A percentile compares a stretch with the other conserved stretches of the same genome.
Conservation (phyloP, 1,140 invertebrate species). For the Drosophila azteca region DNA sequence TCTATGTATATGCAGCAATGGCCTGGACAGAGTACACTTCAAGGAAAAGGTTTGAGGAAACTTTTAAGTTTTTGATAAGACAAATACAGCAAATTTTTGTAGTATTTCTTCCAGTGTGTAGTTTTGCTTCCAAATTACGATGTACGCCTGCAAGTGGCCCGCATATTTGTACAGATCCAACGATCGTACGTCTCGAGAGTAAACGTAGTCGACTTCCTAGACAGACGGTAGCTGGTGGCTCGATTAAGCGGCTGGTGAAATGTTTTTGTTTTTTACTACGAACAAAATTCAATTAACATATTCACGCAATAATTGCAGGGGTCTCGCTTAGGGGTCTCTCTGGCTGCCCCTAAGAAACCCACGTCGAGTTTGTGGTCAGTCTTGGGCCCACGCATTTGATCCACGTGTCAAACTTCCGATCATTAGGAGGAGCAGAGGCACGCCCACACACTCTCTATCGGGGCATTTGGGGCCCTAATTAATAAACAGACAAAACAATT, state of each 20-base stretch:
- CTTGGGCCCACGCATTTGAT: constrained; percentile 41
- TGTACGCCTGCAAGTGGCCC: constrained; percentile 46
- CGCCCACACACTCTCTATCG: constrained; percentile 45
- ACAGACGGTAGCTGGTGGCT: constrained; percentile 13
- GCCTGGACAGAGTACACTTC: too few species aligned
- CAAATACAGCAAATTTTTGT: too few species aligned
- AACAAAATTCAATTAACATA: constrained; percentile 80
- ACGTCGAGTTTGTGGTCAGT: constrained; percentile 45
- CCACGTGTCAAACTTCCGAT: constrained; percentile 79
- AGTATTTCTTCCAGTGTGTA: too few species aligned
- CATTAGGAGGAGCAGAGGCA: constrained; percentile 60
- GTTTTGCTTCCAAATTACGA: too few species aligned
- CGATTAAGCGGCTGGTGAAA: constrained; percentile 53
- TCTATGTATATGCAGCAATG: constrained; percentile 9
- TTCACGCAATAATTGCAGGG: constrained; percentile 75
- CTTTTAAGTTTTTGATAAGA: too few species aligned
- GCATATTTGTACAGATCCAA: constrained; percentile 58
- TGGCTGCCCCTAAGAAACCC: constrained; percentile 13
- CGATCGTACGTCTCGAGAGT: too few species aligned
- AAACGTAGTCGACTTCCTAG: constrained; percentile 31
- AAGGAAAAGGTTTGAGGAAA: too few species aligned
- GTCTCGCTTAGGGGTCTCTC: constrained; percentile 22
- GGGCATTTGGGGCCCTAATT: constrained; percentile 56
- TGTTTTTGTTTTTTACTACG: constrained; percentile 59
- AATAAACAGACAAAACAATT: constrained; percentile 77